Percentiles rank a stretch among this genome's conserved stretches.
phyloP scores from a whole-genome alignment of 1,140 invertebrate genomes.

The Bilobella aurantiaca region DNA sequence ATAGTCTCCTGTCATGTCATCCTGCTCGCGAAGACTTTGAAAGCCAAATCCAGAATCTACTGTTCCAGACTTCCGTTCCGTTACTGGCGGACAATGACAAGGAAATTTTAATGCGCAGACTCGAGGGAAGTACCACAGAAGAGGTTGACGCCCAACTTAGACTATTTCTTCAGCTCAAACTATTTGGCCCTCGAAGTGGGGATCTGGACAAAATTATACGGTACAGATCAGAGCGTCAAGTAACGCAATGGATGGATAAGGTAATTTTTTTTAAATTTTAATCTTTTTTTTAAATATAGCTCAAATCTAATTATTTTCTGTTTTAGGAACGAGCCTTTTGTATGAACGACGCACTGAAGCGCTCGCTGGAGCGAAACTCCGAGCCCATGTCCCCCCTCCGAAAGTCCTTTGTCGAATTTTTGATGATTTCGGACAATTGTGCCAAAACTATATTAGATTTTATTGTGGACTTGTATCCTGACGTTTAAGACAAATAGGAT shows the following conservation, averaged over 20 bases:
- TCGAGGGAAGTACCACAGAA: constrained; percentile 13
- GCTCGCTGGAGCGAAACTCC: constrained; percentile 20
- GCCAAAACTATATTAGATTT: constrained; percentile 34
- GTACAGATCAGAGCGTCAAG: constrained; percentile 15
- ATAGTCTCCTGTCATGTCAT: neutral
- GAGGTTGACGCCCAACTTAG: constrained; percentile 28
- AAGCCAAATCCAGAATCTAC: constrained; percentile 24
- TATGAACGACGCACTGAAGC: constrained; percentile 34
- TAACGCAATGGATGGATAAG: constrained; percentile 31
- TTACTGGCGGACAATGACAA: constrained; percentile 23
- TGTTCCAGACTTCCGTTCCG: constrained; percentile 7
- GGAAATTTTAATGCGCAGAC: constrained; percentile 20
- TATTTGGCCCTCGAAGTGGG: constrained; percentile 19
- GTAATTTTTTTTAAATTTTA: neutral
- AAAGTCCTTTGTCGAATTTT: constrained; percentile 29
- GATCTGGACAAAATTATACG: constrained; percentile 25
- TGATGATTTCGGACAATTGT: constrained; percentile 32
- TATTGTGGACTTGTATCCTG: constrained; percentile 24
- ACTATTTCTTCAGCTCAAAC: constrained; percentile 30
- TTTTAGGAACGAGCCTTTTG: constrained; percentile 25
- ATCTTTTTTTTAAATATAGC: neutral
- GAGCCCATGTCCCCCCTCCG: constrained; percentile 31
- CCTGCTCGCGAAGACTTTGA: constrained; percentile 20
- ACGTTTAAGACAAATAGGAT: too few relatives aligned
- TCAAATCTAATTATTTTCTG: neutral